Conservation (phyloP, 2,797 vertebrate species). For the Rousettus madagascariensis region DNA sequence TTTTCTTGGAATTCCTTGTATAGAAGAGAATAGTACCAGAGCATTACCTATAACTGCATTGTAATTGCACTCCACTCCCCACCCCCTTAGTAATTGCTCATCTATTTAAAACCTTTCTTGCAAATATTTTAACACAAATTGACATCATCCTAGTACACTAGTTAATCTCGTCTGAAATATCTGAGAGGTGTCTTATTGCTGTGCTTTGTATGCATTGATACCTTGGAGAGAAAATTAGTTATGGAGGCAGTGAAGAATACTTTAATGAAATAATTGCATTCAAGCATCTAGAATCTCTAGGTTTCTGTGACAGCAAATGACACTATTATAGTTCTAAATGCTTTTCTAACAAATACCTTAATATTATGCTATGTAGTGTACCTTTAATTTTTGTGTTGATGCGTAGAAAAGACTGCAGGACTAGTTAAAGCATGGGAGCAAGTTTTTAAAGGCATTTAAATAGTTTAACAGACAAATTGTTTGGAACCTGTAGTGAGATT, state of each 20-base stretch:
- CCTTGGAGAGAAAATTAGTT: constrained; percentile 79
- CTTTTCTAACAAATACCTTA: constrained; percentile 25
- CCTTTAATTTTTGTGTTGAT: constrained; percentile 44
- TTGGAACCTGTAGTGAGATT: constrained; percentile 48
- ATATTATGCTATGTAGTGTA: not conserved
- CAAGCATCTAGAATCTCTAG: constrained; percentile 70
- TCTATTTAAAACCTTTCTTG: constrained; percentile 82
- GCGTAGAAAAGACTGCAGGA: constrained; percentile 20
- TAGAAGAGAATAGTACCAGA: constrained; percentile 72
- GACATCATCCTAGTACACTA: constrained; percentile 80
- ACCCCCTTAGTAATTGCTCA: constrained; percentile 81
- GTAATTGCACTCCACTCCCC: constrained; percentile 64
- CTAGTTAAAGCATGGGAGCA: constrained; percentile 5
- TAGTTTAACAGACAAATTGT: constrained; percentile 56
- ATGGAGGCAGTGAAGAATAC: constrained; percentile 71
- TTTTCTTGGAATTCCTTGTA: constrained; percentile 79
- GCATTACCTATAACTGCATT: constrained; percentile 72
- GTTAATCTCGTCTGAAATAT: constrained; percentile 83
- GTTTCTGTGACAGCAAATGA: constrained; percentile 70
- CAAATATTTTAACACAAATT: constrained; percentile 86
- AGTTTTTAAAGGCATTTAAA: constrained; percentile 46
- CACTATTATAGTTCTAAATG: not conserved
- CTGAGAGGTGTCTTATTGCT: constrained; percentile 77
- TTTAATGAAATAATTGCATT: constrained; percentile 79
- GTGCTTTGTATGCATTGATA: constrained; percentile 72